phyloP scores from a whole-genome alignment of 2,888 invertebrate species.

The Drosophila falleni region DNA sequence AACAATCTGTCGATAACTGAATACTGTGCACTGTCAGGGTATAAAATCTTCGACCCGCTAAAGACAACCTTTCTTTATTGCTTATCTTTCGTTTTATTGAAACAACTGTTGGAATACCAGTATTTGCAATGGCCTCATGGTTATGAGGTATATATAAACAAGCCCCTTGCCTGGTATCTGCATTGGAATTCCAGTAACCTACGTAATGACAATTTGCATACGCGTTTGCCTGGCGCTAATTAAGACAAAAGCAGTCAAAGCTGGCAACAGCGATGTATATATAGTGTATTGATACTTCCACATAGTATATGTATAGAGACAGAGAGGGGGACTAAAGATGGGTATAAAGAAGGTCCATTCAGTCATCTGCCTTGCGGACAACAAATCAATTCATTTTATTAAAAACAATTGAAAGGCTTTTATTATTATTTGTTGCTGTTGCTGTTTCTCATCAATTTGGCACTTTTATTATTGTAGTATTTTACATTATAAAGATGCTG shows the following conservation, averaged over 20 bases:
- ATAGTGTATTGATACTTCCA: background rate
- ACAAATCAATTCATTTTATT: slow-evolving; percentile 79
- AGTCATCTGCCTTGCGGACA: slow-evolving; percentile 40
- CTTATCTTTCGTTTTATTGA: slow-evolving; percentile 50
- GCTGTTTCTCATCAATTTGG: slow-evolving; percentile 21
- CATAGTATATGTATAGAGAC: slow-evolving; percentile 1
- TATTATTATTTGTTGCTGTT: slow-evolving; percentile 15
- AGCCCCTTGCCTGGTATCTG: slow-evolving; percentile 8
- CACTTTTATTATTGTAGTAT: slow-evolving; percentile 25
- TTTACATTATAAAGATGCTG: slow-evolving; percentile 15
- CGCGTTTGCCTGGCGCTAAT: slow-evolving; percentile 61
- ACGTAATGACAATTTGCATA: slow-evolving; percentile 76
- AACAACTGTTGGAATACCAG: slow-evolving; percentile 61
- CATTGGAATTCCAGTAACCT: slow-evolving; percentile 65
- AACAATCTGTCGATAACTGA: background rate
- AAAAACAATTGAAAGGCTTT: slow-evolving; percentile 74
- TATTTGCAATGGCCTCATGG: slow-evolving; percentile 31
- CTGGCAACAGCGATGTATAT: slow-evolving; percentile 26
- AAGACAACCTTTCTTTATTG: background rate
- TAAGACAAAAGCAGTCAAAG: slow-evolving; percentile 46
- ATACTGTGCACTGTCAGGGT: background rate
- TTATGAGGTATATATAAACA: slow-evolving; percentile 49
- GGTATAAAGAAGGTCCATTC: slow-evolving; percentile 21
- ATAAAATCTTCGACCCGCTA: background rate
- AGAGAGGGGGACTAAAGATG: slow-evolving; percentile 10